Base-by-base conservation (phyloP, 2,797 vertebrate species). In the Phyllotis vaccarum region DNA sequence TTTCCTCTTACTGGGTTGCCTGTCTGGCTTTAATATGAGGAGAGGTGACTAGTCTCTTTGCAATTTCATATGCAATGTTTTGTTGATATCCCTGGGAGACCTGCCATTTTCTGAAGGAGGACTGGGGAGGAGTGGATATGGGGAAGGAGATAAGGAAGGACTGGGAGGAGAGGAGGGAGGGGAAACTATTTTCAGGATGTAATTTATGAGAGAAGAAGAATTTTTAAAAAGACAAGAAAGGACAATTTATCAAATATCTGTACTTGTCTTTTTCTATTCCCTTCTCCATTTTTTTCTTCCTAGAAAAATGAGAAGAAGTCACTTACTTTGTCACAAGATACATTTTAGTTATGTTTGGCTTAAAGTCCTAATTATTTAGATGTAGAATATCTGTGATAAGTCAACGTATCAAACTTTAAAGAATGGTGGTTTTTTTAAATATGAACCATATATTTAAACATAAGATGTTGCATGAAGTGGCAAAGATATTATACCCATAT, bases 381-480 rank as follows among this genome's bases (percentile, higher is more conserved):
- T 14, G 54, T 10, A 76, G 21, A 24, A 9, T 2, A 85, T 94
- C 37, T 34, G 34, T 91, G 54, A 29, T 24, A 87, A 76, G 29
- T 79, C 80, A 82, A 83, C 29, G 81, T 60, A 37, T 27, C 92
- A 94, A 7, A 86, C 27, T 56, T 58, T 40, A 56, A 94, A 62
- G 3, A 31, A 79, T 60, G 19, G 1, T n/a, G 0, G 3, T 72
- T 64, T 62, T 86, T 13, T 90, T 14, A 82, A 86, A 68, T 54
- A 70, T 5, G n/a, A 81, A 52, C 17, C 16, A 72, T 56, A 54
- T 68, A 87, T 60, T 85, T 43, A 22, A 75, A 87, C 86, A 46
- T 62, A 75, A 74, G 10, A 81, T 27, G 40, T 68, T 11, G 3
- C 8, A 82, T 37, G 87, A 87, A 46, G 3, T 68, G 13, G n/a